phyloP scores from a whole-genome alignment of 2,113 vertebrate species.

The Hydropotes inermis region DNA sequence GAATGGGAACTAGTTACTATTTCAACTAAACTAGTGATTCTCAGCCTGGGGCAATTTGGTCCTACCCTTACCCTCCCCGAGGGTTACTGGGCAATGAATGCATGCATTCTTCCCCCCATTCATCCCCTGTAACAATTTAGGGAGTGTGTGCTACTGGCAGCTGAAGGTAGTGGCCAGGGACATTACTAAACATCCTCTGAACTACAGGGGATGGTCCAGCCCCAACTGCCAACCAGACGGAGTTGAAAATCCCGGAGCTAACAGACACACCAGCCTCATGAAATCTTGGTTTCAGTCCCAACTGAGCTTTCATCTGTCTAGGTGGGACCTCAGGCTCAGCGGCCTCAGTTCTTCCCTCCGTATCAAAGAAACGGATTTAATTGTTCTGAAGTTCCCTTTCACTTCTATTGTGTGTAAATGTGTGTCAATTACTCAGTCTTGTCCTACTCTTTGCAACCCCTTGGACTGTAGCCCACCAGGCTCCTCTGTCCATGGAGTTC shows the following conservation, averaged over 20 bases:
- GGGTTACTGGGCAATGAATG: rapidly evolving
- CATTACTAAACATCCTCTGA: rapidly evolving
- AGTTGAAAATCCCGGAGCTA: neutral
- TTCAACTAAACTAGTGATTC: neutral
- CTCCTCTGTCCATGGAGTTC: neutral
- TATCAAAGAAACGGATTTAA: neutral
- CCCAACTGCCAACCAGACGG: rapidly evolving
- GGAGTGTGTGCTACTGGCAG: neutral
- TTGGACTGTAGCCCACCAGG: neutral
- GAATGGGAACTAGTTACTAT: neutral
- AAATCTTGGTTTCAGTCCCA: neutral
- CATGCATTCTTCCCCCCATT: neutral
- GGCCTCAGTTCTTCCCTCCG: rapidly evolving
- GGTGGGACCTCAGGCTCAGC: neutral
- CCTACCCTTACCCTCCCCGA: too few species aligned
- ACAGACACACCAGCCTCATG: neutral
- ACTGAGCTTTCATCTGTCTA: neutral
- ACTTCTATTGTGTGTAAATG: neutral
- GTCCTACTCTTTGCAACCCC: neutral
- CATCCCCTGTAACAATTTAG: neutral
- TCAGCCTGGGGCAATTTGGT: neutral
- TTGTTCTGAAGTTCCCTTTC: neutral
- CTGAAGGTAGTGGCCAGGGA: neutral
- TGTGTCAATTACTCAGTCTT: neutral
- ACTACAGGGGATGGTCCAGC: rapidly evolving